phyloP scores from a whole-genome alignment of 2,113 vertebrate species.

The Peucedramus taeniatus region DNA sequence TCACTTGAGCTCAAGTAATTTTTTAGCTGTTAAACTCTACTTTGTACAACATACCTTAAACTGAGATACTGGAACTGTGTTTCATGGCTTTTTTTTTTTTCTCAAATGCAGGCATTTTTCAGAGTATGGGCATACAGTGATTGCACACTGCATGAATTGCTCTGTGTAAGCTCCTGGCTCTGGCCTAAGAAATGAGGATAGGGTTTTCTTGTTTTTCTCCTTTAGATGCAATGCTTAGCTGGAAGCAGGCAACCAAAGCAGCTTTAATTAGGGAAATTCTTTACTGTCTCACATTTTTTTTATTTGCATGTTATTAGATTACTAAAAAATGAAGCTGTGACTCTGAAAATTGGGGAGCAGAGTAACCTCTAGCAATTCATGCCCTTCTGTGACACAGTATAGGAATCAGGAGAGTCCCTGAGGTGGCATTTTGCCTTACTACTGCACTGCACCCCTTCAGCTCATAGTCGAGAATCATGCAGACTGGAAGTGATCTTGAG shows the following conservation, averaged over 20 bases:
- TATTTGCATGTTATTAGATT: background rate
- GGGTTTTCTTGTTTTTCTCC: background rate
- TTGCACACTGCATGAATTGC: background rate
- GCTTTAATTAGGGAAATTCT: background rate
- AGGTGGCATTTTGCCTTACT: background rate
- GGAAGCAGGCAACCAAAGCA: background rate
- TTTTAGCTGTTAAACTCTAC: background rate
- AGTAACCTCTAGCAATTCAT: background rate
- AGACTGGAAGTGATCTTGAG: background rate
- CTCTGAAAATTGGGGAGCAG: background rate
- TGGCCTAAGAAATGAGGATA: background rate
- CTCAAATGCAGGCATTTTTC: background rate
- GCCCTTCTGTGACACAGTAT: rapidly evolving
- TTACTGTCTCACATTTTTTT: background rate
- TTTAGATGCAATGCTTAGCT: background rate
- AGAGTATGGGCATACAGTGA: background rate
- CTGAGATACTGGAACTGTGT: background rate
- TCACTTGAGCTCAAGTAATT: background rate
- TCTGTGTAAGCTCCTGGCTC: background rate
- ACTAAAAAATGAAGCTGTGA: background rate
- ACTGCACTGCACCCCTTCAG: background rate
- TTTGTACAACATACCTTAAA: background rate
- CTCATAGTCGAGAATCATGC: rapidly evolving
- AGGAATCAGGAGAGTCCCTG: background rate
- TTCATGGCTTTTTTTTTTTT: rapidly evolving